Conservation (phyloP, 2,888 invertebrate species). For the Acleris sparsana region DNA sequence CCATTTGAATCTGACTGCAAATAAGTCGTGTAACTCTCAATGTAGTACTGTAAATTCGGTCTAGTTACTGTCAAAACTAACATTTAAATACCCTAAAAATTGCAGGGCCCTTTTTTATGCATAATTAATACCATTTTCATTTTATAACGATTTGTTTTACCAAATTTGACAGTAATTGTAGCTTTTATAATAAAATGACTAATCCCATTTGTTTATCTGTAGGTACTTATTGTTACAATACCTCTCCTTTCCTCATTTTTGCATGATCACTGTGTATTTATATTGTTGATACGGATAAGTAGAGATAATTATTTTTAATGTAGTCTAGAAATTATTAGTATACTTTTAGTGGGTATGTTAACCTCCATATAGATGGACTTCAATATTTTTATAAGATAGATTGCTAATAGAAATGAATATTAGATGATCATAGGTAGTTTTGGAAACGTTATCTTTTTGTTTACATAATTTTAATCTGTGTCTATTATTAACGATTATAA, state of each 20-base stretch:
- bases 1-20: conserved; percentile 37
- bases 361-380: conserved; percentile 15
- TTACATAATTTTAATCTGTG: not conserved
- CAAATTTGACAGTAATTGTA: conserved; percentile 32
- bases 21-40: conserved; percentile 33
- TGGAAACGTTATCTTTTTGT: conserved; percentile 13
- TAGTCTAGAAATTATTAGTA: conserved; percentile 25
- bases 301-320: conserved; percentile 21
- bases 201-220: conserved; percentile 4
- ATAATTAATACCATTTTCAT: too few species aligned
- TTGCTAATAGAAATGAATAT: conserved; percentile 21
- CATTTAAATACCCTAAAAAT: not conserved
- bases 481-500: not conserved
- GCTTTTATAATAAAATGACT: conserved; percentile 3
- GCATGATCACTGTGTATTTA: conserved; percentile 39
- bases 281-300: conserved; percentile 23
- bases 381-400: conserved; percentile 2
- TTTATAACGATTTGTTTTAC: not conserved
- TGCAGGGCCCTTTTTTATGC: too few species aligned
- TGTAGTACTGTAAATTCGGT: conserved; percentile 11
- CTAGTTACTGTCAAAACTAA: conserved; percentile 33
- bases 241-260: conserved; percentile 35
- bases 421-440: conserved; percentile 20
- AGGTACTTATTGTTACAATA: conserved; percentile 17
- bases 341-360: conserved; percentile 16